Evolutionary conservation across 2,797 vertebrate species (phyloP).

Genomic region (Sebastolobus altivelis): DNA sequence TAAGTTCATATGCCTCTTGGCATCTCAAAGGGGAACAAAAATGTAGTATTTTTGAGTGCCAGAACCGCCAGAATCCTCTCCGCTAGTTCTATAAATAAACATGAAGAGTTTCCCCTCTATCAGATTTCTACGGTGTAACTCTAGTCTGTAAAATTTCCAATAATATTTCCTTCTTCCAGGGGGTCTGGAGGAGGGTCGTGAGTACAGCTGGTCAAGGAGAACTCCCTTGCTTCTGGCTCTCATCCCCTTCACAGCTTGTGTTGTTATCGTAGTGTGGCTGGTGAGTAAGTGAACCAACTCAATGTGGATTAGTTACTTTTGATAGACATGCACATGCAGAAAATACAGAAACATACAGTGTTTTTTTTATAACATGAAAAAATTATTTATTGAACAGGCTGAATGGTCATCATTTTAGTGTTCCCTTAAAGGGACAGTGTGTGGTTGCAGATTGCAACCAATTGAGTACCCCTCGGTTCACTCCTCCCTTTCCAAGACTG

Average conservation of each 20-base stretch:
- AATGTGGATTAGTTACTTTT: neutral
- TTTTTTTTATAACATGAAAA: neutral
- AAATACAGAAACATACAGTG: neutral
- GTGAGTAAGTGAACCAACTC: conserved; percentile 53
- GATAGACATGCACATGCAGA: neutral
- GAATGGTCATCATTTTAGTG: neutral
- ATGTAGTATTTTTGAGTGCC: neutral
- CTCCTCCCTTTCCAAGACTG: too few species aligned
- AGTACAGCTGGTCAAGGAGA: conserved; percentile 62
- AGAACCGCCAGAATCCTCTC: neutral
- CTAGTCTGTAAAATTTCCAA: conserved; percentile 26
- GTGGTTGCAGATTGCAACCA: too few species aligned
- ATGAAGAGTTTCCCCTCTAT: neutral
- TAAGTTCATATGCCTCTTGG: neutral
- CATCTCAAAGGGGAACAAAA: neutral
- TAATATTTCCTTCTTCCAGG: conserved; percentile 58
- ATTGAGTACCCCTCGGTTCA: too few species aligned
- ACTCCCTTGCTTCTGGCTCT: conserved; percentile 69
- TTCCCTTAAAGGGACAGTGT: neutral
- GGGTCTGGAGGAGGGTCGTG: conserved; percentile 57
- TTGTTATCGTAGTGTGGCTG: conserved; percentile 72
- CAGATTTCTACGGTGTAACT: conserved; percentile 38
- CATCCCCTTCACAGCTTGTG: conserved; percentile 71
- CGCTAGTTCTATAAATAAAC: conserved; percentile 13
- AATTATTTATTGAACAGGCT: neutral